Evolutionary conservation across 2,888 invertebrate genomes (phyloP).

Genomic region (Drosophila cracens): DNA sequence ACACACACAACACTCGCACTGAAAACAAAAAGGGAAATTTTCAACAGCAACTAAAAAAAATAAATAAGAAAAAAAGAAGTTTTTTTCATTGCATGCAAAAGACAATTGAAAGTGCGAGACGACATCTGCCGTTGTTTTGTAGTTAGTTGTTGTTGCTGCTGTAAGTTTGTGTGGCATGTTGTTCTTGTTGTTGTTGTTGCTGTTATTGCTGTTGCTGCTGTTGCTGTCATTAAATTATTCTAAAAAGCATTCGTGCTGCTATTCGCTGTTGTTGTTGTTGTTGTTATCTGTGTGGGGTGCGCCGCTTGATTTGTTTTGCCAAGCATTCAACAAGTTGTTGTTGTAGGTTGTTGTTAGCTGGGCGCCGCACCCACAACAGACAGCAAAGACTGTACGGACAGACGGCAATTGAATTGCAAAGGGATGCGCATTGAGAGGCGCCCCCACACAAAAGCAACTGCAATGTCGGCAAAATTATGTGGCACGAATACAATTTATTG

Average conservation of each 20-base stretch:
- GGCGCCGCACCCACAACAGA: constrained; percentile 55
- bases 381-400: not conserved
- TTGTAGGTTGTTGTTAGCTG: constrained; percentile 25
- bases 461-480: constrained; percentile 1
- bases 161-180: not conserved
- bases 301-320: constrained; percentile 54
- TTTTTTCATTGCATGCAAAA: constrained; percentile 48
- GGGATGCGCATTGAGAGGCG: constrained; percentile 37
- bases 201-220: constrained; percentile 15
- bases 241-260: constrained; percentile 55
- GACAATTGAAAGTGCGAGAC: constrained; percentile 73
- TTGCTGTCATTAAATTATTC: constrained; percentile 51
- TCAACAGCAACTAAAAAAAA: constrained; percentile 24
- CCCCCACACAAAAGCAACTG: constrained; percentile 28
- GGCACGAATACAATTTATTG: constrained; percentile 1
- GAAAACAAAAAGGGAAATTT: constrained; percentile 72
- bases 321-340: constrained; percentile 14
- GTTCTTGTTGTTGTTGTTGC: constrained; percentile 16
- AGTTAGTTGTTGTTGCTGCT: constrained; percentile 17
- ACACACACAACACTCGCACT: constrained; percentile 30
- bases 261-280: constrained; percentile 28
- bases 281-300: constrained; percentile 46
- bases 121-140: constrained; percentile 29
- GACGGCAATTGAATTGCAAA: constrained; percentile 17
- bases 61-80: constrained; percentile 9